Conservation (phyloP, 2,888 invertebrate species). For the Meteorus colon region DNA sequence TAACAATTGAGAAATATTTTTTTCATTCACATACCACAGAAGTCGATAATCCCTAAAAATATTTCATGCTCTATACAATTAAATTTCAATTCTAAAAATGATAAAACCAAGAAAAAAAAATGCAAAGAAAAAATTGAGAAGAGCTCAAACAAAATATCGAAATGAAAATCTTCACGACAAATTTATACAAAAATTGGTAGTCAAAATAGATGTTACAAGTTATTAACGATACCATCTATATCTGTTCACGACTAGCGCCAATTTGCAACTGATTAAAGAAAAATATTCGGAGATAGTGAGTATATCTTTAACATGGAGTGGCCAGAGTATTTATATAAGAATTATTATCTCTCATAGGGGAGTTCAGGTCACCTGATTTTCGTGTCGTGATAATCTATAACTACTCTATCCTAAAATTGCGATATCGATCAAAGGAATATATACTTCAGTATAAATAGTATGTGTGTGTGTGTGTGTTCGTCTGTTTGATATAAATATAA, state of each 20-base stretch:
- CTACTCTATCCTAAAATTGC: background rate
- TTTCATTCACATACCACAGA: background rate
- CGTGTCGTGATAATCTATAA: conserved; percentile 3
- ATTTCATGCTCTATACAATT: background rate
- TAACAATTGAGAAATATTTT: background rate
- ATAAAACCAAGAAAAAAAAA: background rate
- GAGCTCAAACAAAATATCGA: background rate
- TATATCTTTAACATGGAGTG: background rate
- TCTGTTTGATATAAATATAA: background rate
- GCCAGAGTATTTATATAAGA: background rate
- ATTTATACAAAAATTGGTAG: background rate
- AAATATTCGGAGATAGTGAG: background rate
- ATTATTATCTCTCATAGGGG: conserved; percentile 8
- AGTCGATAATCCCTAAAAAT: background rate
- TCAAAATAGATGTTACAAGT: background rate
- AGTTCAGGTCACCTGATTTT: conserved; percentile 1
- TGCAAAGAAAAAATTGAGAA: conserved; percentile 20
- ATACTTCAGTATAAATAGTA: too few species aligned
- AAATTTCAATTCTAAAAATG: background rate
- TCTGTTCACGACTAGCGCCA: conserved; percentile 5
- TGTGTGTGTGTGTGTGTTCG: background rate
- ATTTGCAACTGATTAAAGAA: conserved; percentile 5
- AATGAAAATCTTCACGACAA: background rate
- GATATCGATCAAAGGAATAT: background rate
- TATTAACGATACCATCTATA: conserved; percentile 4